phyloP scores from a whole-genome alignment of 2,113 vertebrate genomes.

The Sitta europaea region DNA sequence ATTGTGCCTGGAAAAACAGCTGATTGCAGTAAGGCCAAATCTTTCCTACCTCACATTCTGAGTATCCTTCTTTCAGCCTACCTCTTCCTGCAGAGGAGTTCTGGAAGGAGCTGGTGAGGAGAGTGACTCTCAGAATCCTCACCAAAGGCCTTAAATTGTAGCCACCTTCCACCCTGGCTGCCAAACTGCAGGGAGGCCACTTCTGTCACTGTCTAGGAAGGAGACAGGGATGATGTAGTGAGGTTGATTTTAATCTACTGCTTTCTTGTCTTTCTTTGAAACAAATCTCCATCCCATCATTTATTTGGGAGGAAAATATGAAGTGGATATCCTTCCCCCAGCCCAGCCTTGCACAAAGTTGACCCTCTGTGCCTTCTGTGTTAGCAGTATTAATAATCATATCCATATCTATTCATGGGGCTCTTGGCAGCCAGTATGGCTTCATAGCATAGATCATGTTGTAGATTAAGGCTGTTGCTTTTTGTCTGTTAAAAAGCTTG shows the following conservation, averaged over 20 bases:
- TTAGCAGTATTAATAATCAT: background rate
- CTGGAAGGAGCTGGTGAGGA: background rate
- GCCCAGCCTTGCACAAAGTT: background rate
- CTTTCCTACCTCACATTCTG: background rate
- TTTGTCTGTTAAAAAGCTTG: background rate
- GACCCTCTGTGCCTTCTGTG: background rate
- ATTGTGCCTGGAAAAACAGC: background rate
- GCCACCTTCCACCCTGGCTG: background rate
- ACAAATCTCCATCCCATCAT: background rate
- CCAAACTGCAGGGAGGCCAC: background rate
- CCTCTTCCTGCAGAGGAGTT: background rate
- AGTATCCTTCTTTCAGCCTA: background rate
- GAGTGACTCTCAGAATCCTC: background rate
- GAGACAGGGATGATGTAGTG: background rate
- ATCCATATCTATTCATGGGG: background rate
- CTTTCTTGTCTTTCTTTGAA: background rate
- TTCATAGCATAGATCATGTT: background rate
- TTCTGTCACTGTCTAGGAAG: background rate
- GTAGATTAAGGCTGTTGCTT: background rate
- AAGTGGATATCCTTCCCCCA: background rate
- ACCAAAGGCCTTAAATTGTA: background rate
- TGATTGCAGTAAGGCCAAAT: background rate
- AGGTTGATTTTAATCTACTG: background rate
- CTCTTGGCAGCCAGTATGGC: background rate
- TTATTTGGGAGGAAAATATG: background rate